Percentiles rank a stretch among this genome's conserved stretches.
Conservation (phyloP, 1,140 invertebrate genomes). For the Drosophila setifemur region DNA sequence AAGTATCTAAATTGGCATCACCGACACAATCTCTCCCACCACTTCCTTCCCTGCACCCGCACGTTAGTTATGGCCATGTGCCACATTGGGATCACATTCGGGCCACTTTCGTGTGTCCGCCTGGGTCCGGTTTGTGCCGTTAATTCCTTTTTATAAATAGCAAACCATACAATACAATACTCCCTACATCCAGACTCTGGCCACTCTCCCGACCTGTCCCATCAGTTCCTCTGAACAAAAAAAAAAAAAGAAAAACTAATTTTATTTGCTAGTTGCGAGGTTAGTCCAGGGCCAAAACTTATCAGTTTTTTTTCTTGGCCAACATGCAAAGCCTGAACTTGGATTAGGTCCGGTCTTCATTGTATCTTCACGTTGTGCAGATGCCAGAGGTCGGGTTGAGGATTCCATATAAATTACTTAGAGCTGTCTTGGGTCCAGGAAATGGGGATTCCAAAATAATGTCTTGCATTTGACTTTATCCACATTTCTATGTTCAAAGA, state of each 20-base stretch:
- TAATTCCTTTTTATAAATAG: slow-evolving; percentile 81
- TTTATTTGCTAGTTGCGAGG: slow-evolving; percentile 51
- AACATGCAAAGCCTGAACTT: slow-evolving; percentile 40
- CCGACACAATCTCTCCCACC: no score
- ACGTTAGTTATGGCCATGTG: slow-evolving; percentile 71
- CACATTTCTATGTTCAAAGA: no score
- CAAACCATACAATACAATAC: slow-evolving; percentile 51
- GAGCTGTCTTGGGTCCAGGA: background rate
- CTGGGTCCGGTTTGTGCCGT: slow-evolving; percentile 75
- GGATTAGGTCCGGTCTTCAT: slow-evolving; percentile 12
- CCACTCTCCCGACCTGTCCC: background rate
- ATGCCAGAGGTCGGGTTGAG: slow-evolving; percentile 1
- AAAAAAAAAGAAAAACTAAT: slow-evolving; percentile 50
- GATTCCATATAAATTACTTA: slow-evolving; percentile 8
- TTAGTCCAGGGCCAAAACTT: slow-evolving; percentile 54
- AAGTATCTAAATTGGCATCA: background rate
- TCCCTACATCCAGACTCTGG: no score
- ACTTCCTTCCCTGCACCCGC: slow-evolving; percentile 1
- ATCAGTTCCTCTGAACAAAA: slow-evolving; percentile 8
- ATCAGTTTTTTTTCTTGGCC: slow-evolving; percentile 52
- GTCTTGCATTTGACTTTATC: no score
- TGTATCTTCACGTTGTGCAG: background rate
- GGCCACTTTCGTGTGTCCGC: slow-evolving; percentile 47
- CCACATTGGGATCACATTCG: slow-evolving; percentile 70
- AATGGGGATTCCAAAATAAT: background rate